phyloP scores from a whole-genome alignment of 2,888 invertebrate genomes.

The Priapulus caudatus region DNA sequence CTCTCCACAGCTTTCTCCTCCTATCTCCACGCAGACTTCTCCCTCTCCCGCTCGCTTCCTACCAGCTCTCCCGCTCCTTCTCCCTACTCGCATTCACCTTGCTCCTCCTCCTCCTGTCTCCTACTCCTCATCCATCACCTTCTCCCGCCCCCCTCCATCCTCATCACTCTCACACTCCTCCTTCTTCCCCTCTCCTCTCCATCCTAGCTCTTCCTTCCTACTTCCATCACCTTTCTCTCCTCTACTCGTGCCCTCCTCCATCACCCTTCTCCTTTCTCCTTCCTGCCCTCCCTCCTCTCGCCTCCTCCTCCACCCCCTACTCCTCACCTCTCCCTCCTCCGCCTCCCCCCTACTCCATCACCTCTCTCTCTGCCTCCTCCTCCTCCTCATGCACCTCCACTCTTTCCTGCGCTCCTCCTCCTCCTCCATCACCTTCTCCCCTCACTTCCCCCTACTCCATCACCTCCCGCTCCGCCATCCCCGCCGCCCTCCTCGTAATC shows the following conservation, averaged over 20 bases:
- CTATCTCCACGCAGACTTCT: neutral
- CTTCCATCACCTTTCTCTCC: too few species aligned
- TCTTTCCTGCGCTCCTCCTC: neutral
- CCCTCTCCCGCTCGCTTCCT: neutral
- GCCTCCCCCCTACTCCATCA: neutral
- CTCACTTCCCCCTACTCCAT: neutral
- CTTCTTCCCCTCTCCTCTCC: slow-evolving; percentile 3
- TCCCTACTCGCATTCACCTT: neutral
- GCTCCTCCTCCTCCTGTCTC: too few species aligned
- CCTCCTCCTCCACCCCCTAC: neutral
- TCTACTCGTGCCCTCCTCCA: neutral
- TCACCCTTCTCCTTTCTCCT: too few species aligned
- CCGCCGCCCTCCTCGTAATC: too few species aligned
- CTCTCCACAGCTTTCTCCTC: too few species aligned
- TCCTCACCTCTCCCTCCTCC: neutral
- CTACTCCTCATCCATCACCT: neutral
- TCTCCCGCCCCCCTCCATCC: neutral
- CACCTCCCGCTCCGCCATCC: neutral
- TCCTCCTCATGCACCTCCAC: neutral
- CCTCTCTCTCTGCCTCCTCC: neutral
- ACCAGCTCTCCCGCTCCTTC: neutral
- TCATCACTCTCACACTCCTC: neutral
- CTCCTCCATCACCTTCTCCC: neutral
- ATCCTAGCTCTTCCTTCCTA: neutral
- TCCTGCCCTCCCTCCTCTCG: neutral